Evolutionary conservation across 2,888 invertebrate genomes (phyloP).

Genomic region (Drosophila anceps): DNA sequence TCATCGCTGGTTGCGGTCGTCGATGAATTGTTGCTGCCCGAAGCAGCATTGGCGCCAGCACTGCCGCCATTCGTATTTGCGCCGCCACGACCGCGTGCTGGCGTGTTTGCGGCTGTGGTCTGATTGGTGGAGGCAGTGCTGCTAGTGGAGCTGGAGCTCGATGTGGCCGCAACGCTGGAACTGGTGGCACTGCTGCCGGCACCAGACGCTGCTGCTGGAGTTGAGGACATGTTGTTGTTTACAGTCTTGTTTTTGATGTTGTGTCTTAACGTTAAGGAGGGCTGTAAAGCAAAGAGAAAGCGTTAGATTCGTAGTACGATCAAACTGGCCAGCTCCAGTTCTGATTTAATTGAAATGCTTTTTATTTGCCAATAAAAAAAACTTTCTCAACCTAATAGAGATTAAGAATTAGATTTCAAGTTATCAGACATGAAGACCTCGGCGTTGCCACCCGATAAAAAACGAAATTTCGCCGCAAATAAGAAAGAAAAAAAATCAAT

Average conservation of each 20-base stretch:
- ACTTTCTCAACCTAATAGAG: not conserved
- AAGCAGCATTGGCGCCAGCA: constrained; percentile 52
- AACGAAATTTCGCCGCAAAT: not conserved
- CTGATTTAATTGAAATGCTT: not conserved
- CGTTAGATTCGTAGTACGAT: not conserved
- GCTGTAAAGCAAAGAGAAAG: constrained; percentile 11
- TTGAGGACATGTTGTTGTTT: constrained; percentile 77
- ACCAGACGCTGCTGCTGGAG: constrained; percentile 75
- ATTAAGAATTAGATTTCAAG: constrained; percentile 2
- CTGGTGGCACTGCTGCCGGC: constrained; percentile 86
- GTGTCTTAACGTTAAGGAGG: constrained; percentile 16
- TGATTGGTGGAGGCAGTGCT: constrained; percentile 62
- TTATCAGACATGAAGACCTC: not conserved
- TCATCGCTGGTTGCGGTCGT: constrained; percentile 86
- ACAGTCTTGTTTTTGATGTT: constrained; percentile 48
- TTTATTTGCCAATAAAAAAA: not conserved
- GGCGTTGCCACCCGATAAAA: constrained; percentile 26
- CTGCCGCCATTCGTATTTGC: constrained; percentile 87
- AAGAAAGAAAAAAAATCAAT: not conserved
- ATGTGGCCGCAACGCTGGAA: constrained; percentile 86
- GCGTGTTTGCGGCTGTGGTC: constrained; percentile 48
- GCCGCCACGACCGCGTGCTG: constrained; percentile 86
- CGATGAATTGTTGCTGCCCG: constrained; percentile 74
- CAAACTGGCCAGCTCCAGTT: not conserved
- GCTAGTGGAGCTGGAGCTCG: constrained; percentile 56